A percentile compares a stretch with the other conserved stretches of the same genome.
Evolutionary conservation across 2,113 vertebrate genomes (phyloP).

Genomic region (Oreochromis tanganicae): DNA sequence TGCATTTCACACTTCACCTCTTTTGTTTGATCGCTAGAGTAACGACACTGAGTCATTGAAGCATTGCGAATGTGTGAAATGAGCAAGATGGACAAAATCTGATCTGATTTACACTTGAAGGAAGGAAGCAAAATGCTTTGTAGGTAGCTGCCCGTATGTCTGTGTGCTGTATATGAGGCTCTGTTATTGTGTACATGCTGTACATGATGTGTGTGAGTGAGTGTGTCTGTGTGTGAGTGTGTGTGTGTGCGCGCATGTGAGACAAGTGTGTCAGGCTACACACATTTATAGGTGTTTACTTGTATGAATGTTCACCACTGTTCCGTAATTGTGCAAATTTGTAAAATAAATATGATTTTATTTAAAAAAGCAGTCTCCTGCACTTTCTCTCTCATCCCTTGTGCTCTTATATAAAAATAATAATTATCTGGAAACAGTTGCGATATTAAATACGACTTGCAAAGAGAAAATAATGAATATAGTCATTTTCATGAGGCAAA

Average conservation of each 20-base stretch:
- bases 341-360: conserved; percentile 77
- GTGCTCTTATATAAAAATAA: not conserved
- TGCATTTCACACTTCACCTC: conserved; percentile 49
- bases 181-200: not conserved
- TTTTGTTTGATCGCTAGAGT: conserved; percentile 39
- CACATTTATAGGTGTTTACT: conserved; percentile 56
- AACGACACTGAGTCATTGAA: conserved; percentile 49
- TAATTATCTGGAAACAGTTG: not conserved
- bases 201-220: not conserved
- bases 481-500: not conserved
- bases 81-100: conserved; percentile 16
- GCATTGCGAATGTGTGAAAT: conserved; percentile 52
- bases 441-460: not conserved
- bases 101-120: conserved; percentile 50
- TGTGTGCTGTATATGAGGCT: not conserved
- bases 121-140: conserved; percentile 40
- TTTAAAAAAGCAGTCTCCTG: conserved; percentile 43
- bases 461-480: not conserved
- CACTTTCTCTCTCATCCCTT: not conserved
- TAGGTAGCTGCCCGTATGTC: conserved; percentile 22
- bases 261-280: conserved; percentile 57
- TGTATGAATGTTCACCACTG: conserved; percentile 62
- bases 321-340: conserved; percentile 72
- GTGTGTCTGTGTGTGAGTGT: not conserved
- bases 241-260: not conserved